Evolutionary conservation across 2,888 invertebrate genomes (phyloP).

Genomic region (Nesidiocoris tenuis): DNA sequence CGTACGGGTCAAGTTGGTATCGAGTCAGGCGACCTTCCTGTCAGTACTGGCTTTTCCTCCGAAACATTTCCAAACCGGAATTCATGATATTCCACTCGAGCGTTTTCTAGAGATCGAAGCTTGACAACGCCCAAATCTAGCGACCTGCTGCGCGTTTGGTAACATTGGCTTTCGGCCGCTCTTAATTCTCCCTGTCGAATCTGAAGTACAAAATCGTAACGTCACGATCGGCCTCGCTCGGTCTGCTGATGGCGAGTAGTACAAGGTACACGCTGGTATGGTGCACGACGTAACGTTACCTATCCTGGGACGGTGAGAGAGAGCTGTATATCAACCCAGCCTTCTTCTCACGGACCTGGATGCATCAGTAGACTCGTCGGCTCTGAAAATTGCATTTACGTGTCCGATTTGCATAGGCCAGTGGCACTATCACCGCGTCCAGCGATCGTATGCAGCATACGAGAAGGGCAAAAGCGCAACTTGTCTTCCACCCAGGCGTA

Average conservation of each 20-base stretch:
- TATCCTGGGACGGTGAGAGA: background rate
- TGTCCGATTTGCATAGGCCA: constrained; percentile 24
- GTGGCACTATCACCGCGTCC: background rate
- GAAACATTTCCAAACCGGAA: no score
- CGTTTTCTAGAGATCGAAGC: no score
- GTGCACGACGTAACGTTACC: no score
- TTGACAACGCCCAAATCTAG: no score
- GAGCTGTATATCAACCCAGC: background rate
- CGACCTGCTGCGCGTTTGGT: no score
- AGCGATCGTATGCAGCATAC: background rate
- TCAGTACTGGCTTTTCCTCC: no score
- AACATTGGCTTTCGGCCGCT: no score
- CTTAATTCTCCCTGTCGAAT: background rate
- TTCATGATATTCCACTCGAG: no score
- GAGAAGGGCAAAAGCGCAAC: background rate
- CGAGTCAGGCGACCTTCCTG: no score
- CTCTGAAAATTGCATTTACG: constrained; percentile 33
- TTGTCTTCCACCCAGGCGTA: background rate
- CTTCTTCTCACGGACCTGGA: background rate
- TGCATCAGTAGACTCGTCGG: background rate
- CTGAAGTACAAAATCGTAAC: background rate
- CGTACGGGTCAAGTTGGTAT: no score
- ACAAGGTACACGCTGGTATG: no score
- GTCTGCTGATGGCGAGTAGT: background rate
- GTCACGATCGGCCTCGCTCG: background rate